Conservation (phyloP, 2,888 invertebrate genomes). For the Plagiodera versicolora region DNA sequence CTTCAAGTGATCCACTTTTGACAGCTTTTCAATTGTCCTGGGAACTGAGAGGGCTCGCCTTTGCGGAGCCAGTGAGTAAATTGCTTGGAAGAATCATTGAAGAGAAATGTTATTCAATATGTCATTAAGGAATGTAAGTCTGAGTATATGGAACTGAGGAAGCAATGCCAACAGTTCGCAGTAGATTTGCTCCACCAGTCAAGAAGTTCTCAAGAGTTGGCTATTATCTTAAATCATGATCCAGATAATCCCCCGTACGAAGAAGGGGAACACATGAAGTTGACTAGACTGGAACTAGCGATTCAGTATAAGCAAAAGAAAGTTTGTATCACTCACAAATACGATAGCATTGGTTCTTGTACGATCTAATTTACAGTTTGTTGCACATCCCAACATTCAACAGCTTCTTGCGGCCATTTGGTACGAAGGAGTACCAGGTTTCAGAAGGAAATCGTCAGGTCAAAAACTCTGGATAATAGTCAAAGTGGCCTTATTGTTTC, state of each 20-base stretch:
- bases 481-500: constrained; percentile 81
- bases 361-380: constrained; percentile 35
- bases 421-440: constrained; percentile 95
- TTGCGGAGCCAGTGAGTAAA: constrained; percentile 74
- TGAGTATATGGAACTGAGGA: constrained; percentile 85
- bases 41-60: constrained; percentile 87
- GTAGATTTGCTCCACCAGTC: constrained; percentile 90
- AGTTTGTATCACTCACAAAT: constrained; percentile 56
- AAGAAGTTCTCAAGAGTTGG: constrained; percentile 88
- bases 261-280: constrained; percentile 79
- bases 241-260: constrained; percentile 71
- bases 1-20: constrained; percentile 88
- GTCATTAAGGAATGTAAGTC: constrained; percentile 77
- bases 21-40: constrained; percentile 95
- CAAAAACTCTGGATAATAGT: constrained; percentile 66
- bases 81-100: no score
- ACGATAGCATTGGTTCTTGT: not conserved
- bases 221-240: constrained; percentile 91
- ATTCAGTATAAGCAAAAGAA: constrained; percentile 94
- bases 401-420: constrained; percentile 88
- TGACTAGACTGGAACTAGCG: constrained; percentile 85
- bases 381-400: constrained; percentile 91
- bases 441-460: constrained; percentile 76
- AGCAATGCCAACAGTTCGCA: constrained; percentile 87
- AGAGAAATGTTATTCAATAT: no score